Base-by-base conservation (phyloP, 2,888 invertebrate genomes). In the Fragum sueziense region DNA sequence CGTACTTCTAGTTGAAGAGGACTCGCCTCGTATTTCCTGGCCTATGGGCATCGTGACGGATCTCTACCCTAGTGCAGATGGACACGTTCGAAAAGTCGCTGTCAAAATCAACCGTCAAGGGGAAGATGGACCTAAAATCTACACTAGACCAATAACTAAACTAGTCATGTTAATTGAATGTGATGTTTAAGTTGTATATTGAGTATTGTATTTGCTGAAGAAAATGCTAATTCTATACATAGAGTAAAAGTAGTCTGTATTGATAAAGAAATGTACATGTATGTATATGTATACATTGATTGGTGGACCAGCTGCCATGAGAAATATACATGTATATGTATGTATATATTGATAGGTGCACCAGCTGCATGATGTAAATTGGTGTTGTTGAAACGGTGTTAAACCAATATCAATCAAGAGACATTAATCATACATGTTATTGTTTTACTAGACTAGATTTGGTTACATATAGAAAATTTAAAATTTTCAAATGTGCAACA, bases 31-130 rank as follows among this genome's bases (percentile, higher is more conserved):
- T 59, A 72, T 59, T 25, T n/a, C 33, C 7, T 72, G 72, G 72
- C 59, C 72, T 47, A 61, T 62, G 37, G 72, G 72, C 33, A 31
- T 59, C 33, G 33, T 72, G 9, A 61, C 59, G 61, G 61, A 72
- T 25, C 2, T 41, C 22, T 61, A 33, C 57, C 34, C 34, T 17
- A 37, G 72, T 27, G 17, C 25, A 14, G 72, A 72, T 29, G 61
- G 72, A 9, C 72, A 61, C n/a, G 20, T 72, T 9, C 9, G 72
- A 34, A 72, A 72, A 61, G 72, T 61, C 6, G 11, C 9, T 17
- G 27, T 71, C 59, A 54, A 59, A 20, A 41, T 71, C 25, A 6
- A 4, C 6, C 29, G 71, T 11, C 9, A 14, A 29, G 70, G 29
- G 17, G 41, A 72, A 14, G 7, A 7, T 25, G 34, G 20, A 33